A percentile compares a stretch with the other conserved stretches of the same genome.
phyloP scores from a whole-genome alignment of 35 echinoderm and acorn worm genomes.

The Apostichopus japonicus region DNA sequence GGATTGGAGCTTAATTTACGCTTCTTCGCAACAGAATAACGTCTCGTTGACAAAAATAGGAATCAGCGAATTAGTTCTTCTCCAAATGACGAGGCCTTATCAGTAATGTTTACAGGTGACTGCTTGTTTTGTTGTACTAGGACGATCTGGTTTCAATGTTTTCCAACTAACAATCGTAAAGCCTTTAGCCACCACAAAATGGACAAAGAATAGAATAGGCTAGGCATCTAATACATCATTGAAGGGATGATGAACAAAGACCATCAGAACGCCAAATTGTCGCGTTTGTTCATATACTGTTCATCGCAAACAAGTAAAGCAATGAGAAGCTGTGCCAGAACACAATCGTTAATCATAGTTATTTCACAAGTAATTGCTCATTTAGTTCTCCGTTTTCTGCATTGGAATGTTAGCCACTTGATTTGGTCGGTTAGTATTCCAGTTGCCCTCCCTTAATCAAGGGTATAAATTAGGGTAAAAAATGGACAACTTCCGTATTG shows the following conservation, averaged over 20 bases:
- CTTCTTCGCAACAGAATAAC: neutral
- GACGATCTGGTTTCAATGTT: neutral
- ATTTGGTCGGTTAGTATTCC: no score
- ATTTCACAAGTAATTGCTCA: neutral
- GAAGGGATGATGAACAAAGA: neutral
- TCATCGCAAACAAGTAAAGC: neutral
- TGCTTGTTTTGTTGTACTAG: neutral
- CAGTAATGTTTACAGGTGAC: neutral
- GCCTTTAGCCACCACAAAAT: neutral
- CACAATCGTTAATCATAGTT: neutral
- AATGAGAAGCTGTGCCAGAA: neutral
- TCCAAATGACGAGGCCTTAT: neutral
- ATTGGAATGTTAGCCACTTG: neutral
- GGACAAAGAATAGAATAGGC: neutral
- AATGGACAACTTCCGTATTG: no score
- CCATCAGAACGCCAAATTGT: neutral
- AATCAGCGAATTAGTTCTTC: neutral
- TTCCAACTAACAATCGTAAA: neutral
- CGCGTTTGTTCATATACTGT: neutral
- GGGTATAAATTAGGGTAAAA: no score
- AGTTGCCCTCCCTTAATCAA: no score
- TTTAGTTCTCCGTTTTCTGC: neutral
- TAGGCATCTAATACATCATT: neutral
- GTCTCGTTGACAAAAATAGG: neutral
- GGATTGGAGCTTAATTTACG: neutral